These are phyloP conservation scores for Drosophila navojoa DNA, from an alignment of 1,140 invertebrate species.

Conservation along the genomic window DNA sequence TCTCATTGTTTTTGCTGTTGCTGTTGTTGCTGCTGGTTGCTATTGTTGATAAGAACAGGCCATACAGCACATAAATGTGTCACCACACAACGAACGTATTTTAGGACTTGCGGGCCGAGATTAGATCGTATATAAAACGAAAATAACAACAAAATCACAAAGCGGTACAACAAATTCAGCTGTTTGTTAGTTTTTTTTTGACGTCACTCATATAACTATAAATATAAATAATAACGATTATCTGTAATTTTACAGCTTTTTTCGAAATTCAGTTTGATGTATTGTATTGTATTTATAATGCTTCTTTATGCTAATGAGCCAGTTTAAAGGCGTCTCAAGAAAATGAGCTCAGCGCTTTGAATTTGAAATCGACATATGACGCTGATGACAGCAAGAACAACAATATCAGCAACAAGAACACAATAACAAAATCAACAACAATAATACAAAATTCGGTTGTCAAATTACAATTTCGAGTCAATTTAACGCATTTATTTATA, in stretches of 20 bases:
- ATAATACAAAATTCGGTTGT: conserved; percentile 30
- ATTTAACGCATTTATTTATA: conserved; percentile 46
- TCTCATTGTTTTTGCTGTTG: conserved; percentile 18
- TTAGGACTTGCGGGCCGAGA: conserved; percentile 14
- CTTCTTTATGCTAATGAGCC: conserved; percentile 73
- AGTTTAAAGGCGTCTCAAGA: conserved; percentile 57
- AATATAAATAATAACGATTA: conserved; percentile 25
- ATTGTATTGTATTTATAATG: conserved; percentile 43
- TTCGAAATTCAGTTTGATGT: conserved; percentile 34
- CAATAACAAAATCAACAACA: conserved; percentile 3
- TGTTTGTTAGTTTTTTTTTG: conserved; percentile 21
- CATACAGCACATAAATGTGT: conserved; percentile 60
- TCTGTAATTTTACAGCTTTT: conserved; percentile 51
- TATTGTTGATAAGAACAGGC: conserved; percentile 50
- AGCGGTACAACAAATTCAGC: conserved; percentile 7
- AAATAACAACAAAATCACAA: not conserved
- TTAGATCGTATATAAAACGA: conserved; percentile 17
- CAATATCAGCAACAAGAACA: not conserved
- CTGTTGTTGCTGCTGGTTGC: not conserved
- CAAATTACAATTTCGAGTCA: conserved; percentile 45
- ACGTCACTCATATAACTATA: conserved; percentile 18
- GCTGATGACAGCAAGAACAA: conserved; percentile 29
- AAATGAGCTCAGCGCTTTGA: conserved; percentile 79
- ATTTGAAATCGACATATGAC: conserved; percentile 55
- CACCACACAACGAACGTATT: conserved; percentile 45